A percentile compares a stretch with the other conserved stretches of the same genome.
These are phyloP conservation scores for Chinchilla lanigera DNA, from an alignment of 2,113 vertebrate species.

Conservation along the genomic window DNA sequence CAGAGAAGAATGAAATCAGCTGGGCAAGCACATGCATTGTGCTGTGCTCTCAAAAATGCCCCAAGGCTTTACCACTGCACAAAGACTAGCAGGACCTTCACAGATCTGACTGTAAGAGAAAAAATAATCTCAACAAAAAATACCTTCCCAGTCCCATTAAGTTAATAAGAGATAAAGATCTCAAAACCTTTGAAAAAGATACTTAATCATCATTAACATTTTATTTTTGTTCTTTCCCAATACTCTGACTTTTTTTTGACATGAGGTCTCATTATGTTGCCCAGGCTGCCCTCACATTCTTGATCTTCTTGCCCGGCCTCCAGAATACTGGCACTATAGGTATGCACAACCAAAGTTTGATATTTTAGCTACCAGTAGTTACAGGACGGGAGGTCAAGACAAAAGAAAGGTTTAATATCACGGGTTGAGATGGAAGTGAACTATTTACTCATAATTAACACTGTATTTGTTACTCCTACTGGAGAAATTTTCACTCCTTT, in stretches of 20 bases:
- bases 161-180: conserved; percentile 2
- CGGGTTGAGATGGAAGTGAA: conserved; percentile 13
- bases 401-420: conserved; percentile 14
- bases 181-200: conserved; percentile 15
- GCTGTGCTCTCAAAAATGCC: not conserved
- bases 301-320: not conserved
- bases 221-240: not conserved
- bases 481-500: conserved; percentile 5
- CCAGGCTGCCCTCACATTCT: not conserved
- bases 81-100: not conserved
- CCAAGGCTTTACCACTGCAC: not conserved
- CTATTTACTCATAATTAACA: conserved; percentile 25
- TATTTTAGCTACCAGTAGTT: conserved; percentile 35
- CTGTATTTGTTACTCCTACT: not conserved
- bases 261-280: not conserved
- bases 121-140: conserved; percentile 4
- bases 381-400: not conserved
- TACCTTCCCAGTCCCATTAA: not conserved
- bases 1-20: conserved; percentile 50
- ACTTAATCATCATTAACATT: conserved; percentile 32
- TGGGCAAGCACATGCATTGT: not conserved
- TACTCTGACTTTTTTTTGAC: not conserved
- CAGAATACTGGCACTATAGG: not conserved
- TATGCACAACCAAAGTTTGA: not conserved
- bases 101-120: not conserved